phyloP scores from a whole-genome alignment of 2,888 invertebrate genomes.

The Sarcophaga rosellei region DNA sequence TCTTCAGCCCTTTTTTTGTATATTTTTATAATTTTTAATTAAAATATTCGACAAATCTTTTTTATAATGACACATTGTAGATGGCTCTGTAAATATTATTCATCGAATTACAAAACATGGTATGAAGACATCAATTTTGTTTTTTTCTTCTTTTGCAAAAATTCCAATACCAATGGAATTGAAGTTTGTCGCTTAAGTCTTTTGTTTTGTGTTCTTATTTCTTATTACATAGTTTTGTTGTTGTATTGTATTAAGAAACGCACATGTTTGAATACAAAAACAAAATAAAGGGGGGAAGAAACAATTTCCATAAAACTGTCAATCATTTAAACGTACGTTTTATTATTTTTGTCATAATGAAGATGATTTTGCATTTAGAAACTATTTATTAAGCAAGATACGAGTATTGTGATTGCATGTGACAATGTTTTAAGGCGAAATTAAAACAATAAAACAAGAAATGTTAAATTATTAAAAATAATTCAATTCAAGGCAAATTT shows the following conservation, averaged over 20 bases:
- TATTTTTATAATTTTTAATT: too few relatives aligned
- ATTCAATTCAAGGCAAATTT: constrained; percentile 38
- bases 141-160: background rate
- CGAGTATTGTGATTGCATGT: background rate
- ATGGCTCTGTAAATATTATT: too few relatives aligned
- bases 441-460: background rate
- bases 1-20: too few relatives aligned
- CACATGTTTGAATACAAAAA: too few relatives aligned
- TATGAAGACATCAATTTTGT: background rate
- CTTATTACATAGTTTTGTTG: too few relatives aligned
- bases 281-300: too few relatives aligned
- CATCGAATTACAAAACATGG: too few relatives aligned
- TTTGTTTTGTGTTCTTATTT: too few relatives aligned
- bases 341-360: constrained; percentile 21
- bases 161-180: background rate
- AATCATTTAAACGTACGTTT: constrained; percentile 39
- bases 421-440: background rate
- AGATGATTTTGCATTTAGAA: constrained; percentile 27
- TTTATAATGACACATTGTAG: too few relatives aligned
- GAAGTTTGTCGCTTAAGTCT: too few relatives aligned
- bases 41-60: too few relatives aligned
- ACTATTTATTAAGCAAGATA: constrained; percentile 32
- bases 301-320: constrained; percentile 6
- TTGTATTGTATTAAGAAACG: too few relatives aligned
- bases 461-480: constrained; percentile 6